phyloP scores from a whole-genome alignment of 2,113 vertebrate genomes.

The Eublepharis macularius region DNA sequence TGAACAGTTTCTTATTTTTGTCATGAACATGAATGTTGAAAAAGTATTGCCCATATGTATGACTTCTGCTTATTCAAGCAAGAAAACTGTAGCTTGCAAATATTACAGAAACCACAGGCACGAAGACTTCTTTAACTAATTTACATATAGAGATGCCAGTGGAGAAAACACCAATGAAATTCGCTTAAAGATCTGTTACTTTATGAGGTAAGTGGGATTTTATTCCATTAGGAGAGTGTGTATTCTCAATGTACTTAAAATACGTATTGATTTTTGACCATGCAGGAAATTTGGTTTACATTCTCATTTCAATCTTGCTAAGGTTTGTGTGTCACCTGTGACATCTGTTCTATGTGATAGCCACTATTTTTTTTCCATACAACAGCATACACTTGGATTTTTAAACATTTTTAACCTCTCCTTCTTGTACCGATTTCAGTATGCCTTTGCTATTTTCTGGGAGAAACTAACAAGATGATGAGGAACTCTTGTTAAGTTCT shows the following conservation, averaged over 20 bases:
- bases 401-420: too few species aligned
- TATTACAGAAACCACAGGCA: not conserved
- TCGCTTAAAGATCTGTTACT: conserved; percentile 92
- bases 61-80: not conserved
- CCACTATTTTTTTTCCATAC: too few species aligned
- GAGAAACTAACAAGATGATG: too few species aligned
- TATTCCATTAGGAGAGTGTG: not conserved
- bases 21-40: not conserved
- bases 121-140: conserved; percentile 78
- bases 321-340: too few species aligned
- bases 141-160: conserved; percentile 87
- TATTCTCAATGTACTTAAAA: conserved; percentile 17
- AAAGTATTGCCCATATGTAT: not conserved
- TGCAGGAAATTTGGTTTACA: too few species aligned
- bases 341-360: too few species aligned
- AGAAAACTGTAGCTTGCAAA: not conserved
- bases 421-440: too few species aligned
- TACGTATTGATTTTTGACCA: too few species aligned
- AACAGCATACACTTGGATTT: too few species aligned
- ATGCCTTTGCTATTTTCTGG: too few species aligned
- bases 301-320: too few species aligned
- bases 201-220: conserved; percentile 89
- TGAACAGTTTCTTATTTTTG: not conserved
- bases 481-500: too few species aligned
- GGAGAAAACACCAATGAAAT: conserved; percentile 80